Base-by-base conservation (phyloP, 2,113 vertebrate genomes). In the Himantopus leucocephalus region DNA sequence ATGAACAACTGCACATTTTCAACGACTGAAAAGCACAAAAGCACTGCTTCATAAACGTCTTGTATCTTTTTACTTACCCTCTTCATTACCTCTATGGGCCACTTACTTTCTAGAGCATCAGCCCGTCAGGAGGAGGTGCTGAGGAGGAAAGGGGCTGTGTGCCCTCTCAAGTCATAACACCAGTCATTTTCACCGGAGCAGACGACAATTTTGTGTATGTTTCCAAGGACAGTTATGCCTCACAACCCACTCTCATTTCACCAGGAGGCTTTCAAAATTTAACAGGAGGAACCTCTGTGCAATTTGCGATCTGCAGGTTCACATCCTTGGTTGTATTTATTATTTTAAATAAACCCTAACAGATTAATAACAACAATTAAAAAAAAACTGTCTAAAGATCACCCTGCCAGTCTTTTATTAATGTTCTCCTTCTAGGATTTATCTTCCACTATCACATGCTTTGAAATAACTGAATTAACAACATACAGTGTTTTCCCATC, bases 1-100 rank as follows among this genome's bases (percentile, higher is more conserved):
- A 75, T 0, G 0, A 56, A 75, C 79, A 52, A 2, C 39, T 11
- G 26, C 15, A 0, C 5, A 12, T 7, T 29, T 6, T 55, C 32
- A 29, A 24, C 1, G 56, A 16, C 47, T 37, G 39, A 34, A 45
- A 41, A 55, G 62, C 75, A 68, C 79, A 58, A 15, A 52, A 48
- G 19, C 12, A 6, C 39, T 32, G 32, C 48, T 59, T 45, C 48
- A 21, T 22, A 30, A 85, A 56, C 1, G 23, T 56, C 37, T 67
- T 23, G 0, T 5, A 1, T 39, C 43, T 17, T 50, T 71, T 29
- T 21, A 68, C 9, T 86, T 6, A 43, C 17, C 8, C 53, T 64
- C 63, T 43, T 53, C 41, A 4, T 19, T 29, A 62, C 20, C 41
- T 58, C 60, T 12, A 5, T 2, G 58, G 56, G 48, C 15, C 37